Percentiles rank a stretch among this genome's conserved stretches.
Conservation (phyloP, 1,140 invertebrate species). For the Vollenhovia emeryi region DNA sequence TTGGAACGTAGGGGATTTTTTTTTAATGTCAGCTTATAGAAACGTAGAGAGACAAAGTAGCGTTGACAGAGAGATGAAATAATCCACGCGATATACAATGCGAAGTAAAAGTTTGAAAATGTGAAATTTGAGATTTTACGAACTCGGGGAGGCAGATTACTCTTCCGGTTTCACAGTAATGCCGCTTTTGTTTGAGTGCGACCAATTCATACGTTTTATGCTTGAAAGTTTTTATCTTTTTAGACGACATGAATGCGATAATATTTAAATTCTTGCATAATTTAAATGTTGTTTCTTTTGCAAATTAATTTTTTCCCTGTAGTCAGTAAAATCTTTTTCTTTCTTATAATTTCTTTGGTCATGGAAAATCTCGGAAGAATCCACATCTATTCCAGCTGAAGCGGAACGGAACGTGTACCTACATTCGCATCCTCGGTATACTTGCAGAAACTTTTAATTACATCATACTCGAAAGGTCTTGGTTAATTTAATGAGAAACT, state of each 20-base stretch:
- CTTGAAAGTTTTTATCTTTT: constrained; percentile 33
- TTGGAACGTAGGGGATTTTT: neutral
- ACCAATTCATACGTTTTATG: neutral
- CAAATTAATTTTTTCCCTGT: neutral
- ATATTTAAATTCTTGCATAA: constrained; percentile 12
- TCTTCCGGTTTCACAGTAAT: constrained; percentile 37
- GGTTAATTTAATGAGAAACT: constrained; percentile 39
- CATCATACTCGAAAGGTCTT: constrained; percentile 58
- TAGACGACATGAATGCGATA: neutral
- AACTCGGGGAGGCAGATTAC: constrained; percentile 37
- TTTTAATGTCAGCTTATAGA: constrained; percentile 29
- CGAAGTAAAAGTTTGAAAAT: constrained; percentile 56
- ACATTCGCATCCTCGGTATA: neutral
- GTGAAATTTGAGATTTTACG: constrained; percentile 31
- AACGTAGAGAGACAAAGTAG: neutral
- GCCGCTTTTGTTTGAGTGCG: constrained; percentile 18
- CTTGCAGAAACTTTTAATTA: constrained; percentile 70
- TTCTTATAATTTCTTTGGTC: neutral
- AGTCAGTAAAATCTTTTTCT: neutral
- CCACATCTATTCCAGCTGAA: constrained; percentile 1
- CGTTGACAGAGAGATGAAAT: constrained; percentile 25
- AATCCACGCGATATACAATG: constrained; percentile 18
- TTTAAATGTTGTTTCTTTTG: neutral
- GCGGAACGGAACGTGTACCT: constrained; percentile 25
- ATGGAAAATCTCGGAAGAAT: constrained; percentile 11